Conservation (phyloP, 2,888 invertebrate species). For the Selenia dentaria region DNA sequence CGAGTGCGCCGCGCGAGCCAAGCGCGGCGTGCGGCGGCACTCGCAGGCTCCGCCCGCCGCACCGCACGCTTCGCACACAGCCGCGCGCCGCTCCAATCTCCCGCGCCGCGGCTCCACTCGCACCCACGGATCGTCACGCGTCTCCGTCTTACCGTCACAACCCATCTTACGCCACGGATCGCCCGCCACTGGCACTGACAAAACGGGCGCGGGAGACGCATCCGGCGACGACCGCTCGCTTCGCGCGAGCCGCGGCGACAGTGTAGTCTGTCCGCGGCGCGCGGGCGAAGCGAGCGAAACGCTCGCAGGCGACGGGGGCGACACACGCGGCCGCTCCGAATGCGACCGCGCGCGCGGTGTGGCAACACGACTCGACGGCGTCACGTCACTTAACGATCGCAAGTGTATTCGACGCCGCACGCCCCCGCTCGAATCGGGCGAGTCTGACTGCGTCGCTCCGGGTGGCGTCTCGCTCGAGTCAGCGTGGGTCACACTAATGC, state of each 20-base stretch:
- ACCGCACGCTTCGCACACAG: conserved; percentile 46
- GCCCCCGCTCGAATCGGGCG: conserved; percentile 64
- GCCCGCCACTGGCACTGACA: conserved; percentile 35
- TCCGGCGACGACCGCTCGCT: conserved; percentile 54
- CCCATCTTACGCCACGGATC: conserved; percentile 60
- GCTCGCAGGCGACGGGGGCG: conserved; percentile 38
- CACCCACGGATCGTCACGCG: conserved; percentile 56
- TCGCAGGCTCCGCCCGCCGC: conserved; percentile 56
- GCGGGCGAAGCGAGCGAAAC: conserved; percentile 37
- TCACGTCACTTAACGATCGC: conserved; percentile 77
- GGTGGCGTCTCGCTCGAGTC: conserved; percentile 71
- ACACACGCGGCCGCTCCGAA: conserved; percentile 65
- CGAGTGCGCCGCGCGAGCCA: conserved; percentile 52
- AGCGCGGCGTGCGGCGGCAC: conserved; percentile 42
- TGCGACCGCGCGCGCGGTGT: conserved; percentile 69
- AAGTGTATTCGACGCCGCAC: conserved; percentile 72
- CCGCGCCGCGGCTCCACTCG: conserved; percentile 36
- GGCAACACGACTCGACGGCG: conserved; percentile 65
- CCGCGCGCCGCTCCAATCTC: conserved; percentile 38
- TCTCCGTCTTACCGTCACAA: too few species aligned
- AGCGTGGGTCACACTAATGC: conserved; percentile 73
- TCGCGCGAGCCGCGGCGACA: conserved; percentile 47
- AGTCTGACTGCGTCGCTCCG: conserved; percentile 39
- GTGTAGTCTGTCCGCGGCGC: conserved; percentile 43
- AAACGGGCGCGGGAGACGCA: conserved; percentile 47